A percentile compares a stretch with the other conserved stretches of the same genome.
phyloP scores from a whole-genome alignment of 2,797 vertebrate species.

The Catostomus latipinnis region DNA sequence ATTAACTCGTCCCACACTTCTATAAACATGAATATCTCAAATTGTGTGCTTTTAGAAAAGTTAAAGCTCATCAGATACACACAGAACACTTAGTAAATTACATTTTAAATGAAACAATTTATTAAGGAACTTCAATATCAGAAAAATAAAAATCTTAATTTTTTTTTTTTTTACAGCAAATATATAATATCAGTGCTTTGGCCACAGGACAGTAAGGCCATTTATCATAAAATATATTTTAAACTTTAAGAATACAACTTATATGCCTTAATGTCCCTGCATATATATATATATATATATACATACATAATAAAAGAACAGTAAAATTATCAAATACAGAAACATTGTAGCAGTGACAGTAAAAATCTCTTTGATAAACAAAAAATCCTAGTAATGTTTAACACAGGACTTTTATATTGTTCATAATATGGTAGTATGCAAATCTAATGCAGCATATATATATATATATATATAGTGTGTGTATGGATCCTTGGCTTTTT shows the following conservation, averaged over 20 bases:
- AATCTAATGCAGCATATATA: constrained; percentile 79
- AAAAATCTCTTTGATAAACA: constrained; percentile 63
- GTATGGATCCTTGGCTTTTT: constrained; percentile 87
- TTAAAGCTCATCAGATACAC: no score
- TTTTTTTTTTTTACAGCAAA: constrained; percentile 91
- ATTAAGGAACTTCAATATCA: constrained; percentile 99
- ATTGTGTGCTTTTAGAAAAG: no score
- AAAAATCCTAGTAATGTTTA: constrained; percentile 72
- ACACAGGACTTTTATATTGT: constrained; percentile 77
- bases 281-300: constrained; percentile 54
- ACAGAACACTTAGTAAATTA: constrained; percentile 25
- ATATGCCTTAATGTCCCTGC: constrained; percentile 91
- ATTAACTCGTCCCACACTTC: no score
- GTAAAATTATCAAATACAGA: constrained; percentile 97
- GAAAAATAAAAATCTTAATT: constrained; percentile 99
- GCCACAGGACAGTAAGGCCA: constrained; percentile 96
- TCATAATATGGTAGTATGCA: constrained; percentile 81
- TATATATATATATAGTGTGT: not conserved
- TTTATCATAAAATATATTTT: constrained; percentile 99
- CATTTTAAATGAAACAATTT: constrained; percentile 94
- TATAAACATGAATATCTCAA: no score
- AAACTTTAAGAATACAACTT: constrained; percentile 93
- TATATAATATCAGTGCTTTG: constrained; percentile 99
- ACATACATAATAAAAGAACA: constrained; percentile 97
- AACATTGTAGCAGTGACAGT: constrained; percentile 85